Evolutionary conservation across 2,113 vertebrate genomes (phyloP), one percentile per base, ranked within the genome.

Genomic region (Takifugu bimaculatus): DNA sequence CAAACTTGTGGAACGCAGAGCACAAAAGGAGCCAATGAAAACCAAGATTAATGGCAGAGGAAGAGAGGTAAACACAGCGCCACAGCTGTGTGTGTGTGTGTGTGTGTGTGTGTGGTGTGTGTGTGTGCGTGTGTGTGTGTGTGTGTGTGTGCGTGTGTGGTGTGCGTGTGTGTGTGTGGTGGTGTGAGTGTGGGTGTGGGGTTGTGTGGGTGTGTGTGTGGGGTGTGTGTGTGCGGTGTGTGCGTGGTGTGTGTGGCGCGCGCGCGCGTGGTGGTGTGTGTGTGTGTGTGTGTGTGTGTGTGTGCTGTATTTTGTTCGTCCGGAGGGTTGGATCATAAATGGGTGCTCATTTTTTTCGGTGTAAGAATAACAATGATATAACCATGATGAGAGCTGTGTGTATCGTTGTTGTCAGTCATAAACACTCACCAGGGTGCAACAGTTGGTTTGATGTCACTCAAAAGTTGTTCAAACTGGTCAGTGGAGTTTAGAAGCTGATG

Each of bases 61-160:
- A 63, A 71, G 65, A 60, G 76, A 75, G 62, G 86, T 54, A 87
- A 87, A 89, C 82, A 89, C 61, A 80, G 82, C 68, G 70, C 71
- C 82, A 88, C 86, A 89, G 86, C 85, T 87, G 86, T 85, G 83
- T 49, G 80, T 42, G 63, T 43, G 64, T 74, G 67, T 70, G 62
- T 63, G 50, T 75, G 44, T 51, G 57, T 65, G 47, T 64, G 61
- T 62, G 64, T 57, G 62, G 62, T 57, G 51, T 63, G 49, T 58
- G 69, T 65, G 49, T 48, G 54, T 57, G 48, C 50, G 58, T 68
- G 72, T 50, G 55, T 63, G 28, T 49, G 60, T 63, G 68, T 44
- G 29, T 53, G 71, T 63, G 60, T 54, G 26, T 50, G 54, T 49
- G 45, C n/a, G 20, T 20, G 20, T 20, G 20, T 20, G 20, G 20